Base-by-base conservation (phyloP, 2,888 invertebrate species). In the Rhamphomyia laevipes region DNA sequence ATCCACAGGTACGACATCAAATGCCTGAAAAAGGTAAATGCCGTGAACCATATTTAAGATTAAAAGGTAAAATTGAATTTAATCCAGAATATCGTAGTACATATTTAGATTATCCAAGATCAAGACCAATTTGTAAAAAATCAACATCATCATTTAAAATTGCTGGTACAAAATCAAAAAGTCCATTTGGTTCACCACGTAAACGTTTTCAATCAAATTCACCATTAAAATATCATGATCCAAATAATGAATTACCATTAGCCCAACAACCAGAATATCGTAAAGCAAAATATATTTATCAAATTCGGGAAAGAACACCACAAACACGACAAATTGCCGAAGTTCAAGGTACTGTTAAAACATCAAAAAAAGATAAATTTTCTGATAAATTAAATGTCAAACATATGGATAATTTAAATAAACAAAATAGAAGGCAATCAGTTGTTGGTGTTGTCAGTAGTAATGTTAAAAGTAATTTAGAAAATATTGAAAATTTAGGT, bases 31-130 rank as follows among this genome's bases (percentile, higher is more conserved):
- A 64, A 10, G 67, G 65, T 10, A 71, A 68, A 56, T 63, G 65
- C 18, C 61, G 66, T 1, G 66, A 68, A 40, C 64, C 70, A 3
- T 66, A 62, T 21, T 55, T 71, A n/a, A 62, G 64, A 0, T 59
- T 70, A 11, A 64, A 63, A 44, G 70, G 69, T n/a, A 68, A 67
- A 55, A 61, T 67, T 48, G 70, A 70, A 57, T 71, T 70, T 54
- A 67, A 67, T 58, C 68, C 70, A 1, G 71, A 70, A 53, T 70
- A 70, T 52, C 60, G 65, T 30, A 68, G 66, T 45, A 66, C 63
- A 18, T 71, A 65, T 50, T 53, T 64, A 43, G 65, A 71, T 51
- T 68, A 66, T 55, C 69, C 70, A 38, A 63, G 70, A 18, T 62
- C 66, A 3, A 60, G 71, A 3, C 70, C 71, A 3, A 61, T 67